phyloP scores from a whole-genome alignment of 1,140 invertebrate genomes.

The Monochamus saltuarius region DNA sequence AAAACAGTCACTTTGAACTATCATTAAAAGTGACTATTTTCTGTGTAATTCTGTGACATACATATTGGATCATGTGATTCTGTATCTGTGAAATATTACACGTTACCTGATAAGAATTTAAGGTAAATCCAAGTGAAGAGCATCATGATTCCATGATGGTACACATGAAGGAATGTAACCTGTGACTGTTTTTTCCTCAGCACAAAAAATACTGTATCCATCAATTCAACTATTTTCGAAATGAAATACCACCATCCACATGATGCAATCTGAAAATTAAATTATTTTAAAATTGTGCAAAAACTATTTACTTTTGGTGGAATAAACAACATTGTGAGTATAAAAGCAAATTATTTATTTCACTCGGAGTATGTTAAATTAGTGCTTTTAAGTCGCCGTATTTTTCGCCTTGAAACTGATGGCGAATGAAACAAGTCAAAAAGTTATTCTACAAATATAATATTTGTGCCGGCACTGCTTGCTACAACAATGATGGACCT shows the following conservation, averaged over 20 bases:
- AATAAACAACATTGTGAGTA: background rate
- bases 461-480: no score
- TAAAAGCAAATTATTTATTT: background rate
- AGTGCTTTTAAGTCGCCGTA: background rate
- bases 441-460: no score
- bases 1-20: no score
- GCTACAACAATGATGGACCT: no score
- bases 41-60: no score
- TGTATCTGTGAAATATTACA: conserved; percentile 1
- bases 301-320: background rate
- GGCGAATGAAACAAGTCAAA: no score
- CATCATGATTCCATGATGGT: conserved; percentile 67
- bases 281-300: background rate
- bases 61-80: no score
- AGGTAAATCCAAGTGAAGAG: conserved; percentile 59
- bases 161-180: conserved; percentile 72
- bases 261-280: conserved; percentile 50
- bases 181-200: conserved; percentile 74
- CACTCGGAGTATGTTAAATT: no score
- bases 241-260: conserved; percentile 56
- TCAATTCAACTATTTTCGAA: conserved; percentile 63
- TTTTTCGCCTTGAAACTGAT: no score
- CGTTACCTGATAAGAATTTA: conserved; percentile 58
- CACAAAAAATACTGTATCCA: conserved; percentile 83
- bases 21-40: no score